Evolutionary conservation across 2,113 vertebrate species (phyloP).

Genomic region (Gracilinanus agilis): DNA sequence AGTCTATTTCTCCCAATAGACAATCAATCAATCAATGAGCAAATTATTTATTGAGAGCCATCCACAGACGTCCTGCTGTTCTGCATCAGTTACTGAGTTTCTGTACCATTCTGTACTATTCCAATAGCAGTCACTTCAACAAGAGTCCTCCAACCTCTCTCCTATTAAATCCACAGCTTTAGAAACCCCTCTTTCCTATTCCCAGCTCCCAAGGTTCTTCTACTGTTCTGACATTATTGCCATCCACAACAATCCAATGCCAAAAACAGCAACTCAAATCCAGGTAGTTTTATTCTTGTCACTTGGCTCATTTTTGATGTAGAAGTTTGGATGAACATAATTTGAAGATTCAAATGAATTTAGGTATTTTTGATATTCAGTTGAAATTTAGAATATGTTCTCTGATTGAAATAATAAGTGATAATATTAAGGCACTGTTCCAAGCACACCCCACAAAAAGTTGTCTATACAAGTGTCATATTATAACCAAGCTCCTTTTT

Average conservation of each 20-base stretch:
- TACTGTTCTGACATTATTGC: neutral
- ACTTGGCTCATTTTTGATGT: neutral
- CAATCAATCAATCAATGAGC: too few relatives aligned
- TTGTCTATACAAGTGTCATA: neutral
- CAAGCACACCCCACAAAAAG: neutral
- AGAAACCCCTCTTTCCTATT: too few relatives aligned
- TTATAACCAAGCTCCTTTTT: neutral
- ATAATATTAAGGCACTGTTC: neutral
- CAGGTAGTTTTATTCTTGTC: neutral
- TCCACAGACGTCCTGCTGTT: too few relatives aligned
- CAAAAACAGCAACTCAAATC: neutral
- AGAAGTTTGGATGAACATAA: neutral
- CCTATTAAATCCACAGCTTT: too few relatives aligned
- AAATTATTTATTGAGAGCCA: too few relatives aligned
- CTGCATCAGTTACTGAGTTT: too few relatives aligned
- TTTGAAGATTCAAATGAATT: neutral
- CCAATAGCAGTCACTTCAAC: too few relatives aligned
- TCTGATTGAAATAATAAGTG: neutral
- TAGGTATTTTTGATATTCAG: neutral
- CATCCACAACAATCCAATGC: neutral
- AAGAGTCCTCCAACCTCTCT: too few relatives aligned
- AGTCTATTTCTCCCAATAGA: too few relatives aligned
- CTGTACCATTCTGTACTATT: too few relatives aligned
- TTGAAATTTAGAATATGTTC: neutral
- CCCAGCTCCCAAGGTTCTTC: too few relatives aligned